Evolutionary conservation across 2,797 vertebrate genomes (phyloP).

Genomic region (Aplochiton taeniatus): DNA sequence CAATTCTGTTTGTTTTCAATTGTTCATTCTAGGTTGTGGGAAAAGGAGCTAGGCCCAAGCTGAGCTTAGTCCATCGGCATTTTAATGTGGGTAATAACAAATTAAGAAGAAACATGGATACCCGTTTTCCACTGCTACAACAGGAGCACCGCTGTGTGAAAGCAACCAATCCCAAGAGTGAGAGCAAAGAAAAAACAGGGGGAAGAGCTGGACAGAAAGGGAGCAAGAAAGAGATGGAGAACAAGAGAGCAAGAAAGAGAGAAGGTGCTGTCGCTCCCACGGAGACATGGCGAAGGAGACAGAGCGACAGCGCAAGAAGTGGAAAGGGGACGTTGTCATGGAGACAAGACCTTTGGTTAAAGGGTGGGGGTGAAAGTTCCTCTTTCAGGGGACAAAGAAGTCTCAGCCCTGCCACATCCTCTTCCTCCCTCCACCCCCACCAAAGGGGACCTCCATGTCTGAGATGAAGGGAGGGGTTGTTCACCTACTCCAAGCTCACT

Average conservation of each 20-base stretch:
- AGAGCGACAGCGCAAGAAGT: constrained; percentile 50
- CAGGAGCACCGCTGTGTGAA: constrained; percentile 96
- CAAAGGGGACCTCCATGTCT: constrained; percentile 47
- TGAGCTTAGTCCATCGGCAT: constrained; percentile 99
- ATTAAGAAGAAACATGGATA: constrained; percentile 97
- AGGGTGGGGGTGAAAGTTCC: constrained; percentile 27
- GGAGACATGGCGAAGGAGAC: constrained; percentile 74
- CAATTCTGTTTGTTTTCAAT: no score
- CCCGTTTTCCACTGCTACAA: constrained; percentile 99
- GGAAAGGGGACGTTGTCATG: constrained; percentile 57
- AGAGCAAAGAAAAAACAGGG: constrained; percentile 42
- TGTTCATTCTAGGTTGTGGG: constrained; percentile 80
- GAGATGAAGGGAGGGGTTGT: constrained; percentile 73
- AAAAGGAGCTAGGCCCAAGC: constrained; percentile 94
- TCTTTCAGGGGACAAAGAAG: constrained; percentile 26
- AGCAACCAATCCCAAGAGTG: constrained; percentile 80
- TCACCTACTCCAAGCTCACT: constrained; percentile 73
- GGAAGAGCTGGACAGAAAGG: constrained; percentile 38
- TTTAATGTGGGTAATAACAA: constrained; percentile 99
- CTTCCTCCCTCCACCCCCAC: constrained; percentile 37
- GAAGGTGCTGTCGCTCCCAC: constrained; percentile 72
- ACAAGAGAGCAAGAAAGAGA: constrained; percentile 35
- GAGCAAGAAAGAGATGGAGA: constrained; percentile 50
- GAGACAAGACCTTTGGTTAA: constrained; percentile 50
- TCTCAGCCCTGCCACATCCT: constrained; percentile 46